Evolutionary conservation across 53 echinoderm and acorn worm genomes (phyloP), one percentile per base, ranked within the genome.

Genomic region (Crossaster papposus): DNA sequence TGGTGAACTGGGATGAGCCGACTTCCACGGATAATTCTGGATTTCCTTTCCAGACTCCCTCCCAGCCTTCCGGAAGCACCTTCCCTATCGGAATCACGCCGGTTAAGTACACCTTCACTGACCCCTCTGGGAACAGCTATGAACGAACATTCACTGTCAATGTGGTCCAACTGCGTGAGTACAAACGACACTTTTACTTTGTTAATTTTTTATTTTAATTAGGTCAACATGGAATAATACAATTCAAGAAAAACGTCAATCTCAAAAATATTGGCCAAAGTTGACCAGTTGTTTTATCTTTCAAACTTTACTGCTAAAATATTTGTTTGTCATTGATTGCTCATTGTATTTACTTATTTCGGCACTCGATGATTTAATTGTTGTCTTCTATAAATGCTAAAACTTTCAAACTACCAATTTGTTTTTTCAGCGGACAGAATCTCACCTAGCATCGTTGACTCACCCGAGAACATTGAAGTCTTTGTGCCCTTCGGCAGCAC

Each of bases 1-100:
- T 75, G 0, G 91, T 94, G 23, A 81, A 79, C 24, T 95, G 96
- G 96, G 79, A 89, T 1, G 85, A 63, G 36, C 96, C 96, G 22
- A 65, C 88, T 1, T 94, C 91, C 14, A 68, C 77, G 14, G 96
- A 95, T 36, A 94, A 95, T 85, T 88, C 88, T 30, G 96, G 94
- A 28, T 44, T 31, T 14, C 64, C 64, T 0, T 64, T 64, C 31
- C 65, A 36, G 36, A 51, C 26, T 75, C 51, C 68, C 20, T 32
- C 32, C 7, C 29, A 4, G 11, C 58, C 81, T 13, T 62, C 81
- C 31, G 81, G 81, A 62, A 81, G 30, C 53, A 62, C 30, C 23
- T 94, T 96, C 77, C 51, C 65, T 22, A 81, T 92, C 18, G 96
- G 94, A 20, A 18, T 74, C 12, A 86, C 79, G 11, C 33, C 85